Conservation (phyloP, 2,888 invertebrate genomes). For the Rhagonycha fulva region DNA sequence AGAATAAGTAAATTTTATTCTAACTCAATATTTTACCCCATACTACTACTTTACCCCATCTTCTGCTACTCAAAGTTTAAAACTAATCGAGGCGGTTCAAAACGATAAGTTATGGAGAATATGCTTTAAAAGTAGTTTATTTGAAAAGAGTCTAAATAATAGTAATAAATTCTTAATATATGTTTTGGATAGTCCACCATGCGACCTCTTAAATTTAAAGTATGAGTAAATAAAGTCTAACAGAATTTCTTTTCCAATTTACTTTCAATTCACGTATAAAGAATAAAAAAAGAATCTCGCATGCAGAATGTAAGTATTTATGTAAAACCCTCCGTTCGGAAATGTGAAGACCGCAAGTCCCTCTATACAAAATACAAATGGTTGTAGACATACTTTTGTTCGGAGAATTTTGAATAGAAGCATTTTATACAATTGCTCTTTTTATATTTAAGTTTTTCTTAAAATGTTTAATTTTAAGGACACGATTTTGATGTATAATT, state of each 20-base stretch:
- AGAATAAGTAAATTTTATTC: too few species aligned
- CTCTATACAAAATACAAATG: slow-evolving; percentile 36
- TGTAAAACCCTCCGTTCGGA: slow-evolving; percentile 40
- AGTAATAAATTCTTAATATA: slow-evolving; percentile 25
- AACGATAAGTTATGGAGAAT: too few species aligned
- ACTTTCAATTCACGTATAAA: slow-evolving; percentile 41
- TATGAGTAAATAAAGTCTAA: slow-evolving; percentile 34
- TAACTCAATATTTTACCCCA: too few species aligned
- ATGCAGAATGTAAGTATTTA: slow-evolving; percentile 42
- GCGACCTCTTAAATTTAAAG: slow-evolving; percentile 19
- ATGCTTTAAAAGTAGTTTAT: background rate
- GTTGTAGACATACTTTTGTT: slow-evolving; percentile 29
- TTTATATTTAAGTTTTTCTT: slow-evolving; percentile 19
- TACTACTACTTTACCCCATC: too few species aligned
- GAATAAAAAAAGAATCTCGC: slow-evolving; percentile 42
- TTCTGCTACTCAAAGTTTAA: too few species aligned
- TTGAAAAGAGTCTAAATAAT: too few species aligned
- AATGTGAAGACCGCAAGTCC: slow-evolving; percentile 35
- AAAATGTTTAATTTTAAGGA: slow-evolving; percentile 5
- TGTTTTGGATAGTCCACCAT: slow-evolving; percentile 18
- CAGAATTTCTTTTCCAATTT: slow-evolving; percentile 38
- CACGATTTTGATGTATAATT: background rate
- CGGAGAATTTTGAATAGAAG: slow-evolving; percentile 26
- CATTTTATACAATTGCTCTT: slow-evolving; percentile 27
- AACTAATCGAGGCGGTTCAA: too few species aligned